A percentile compares a stretch with the other conserved stretches of the same genome.
Evolutionary conservation across 2,113 vertebrate species (phyloP).

Genomic region (western clawed frog (Xenopus tropicalis)): UCB_Xtro_10.0 CM004452.2:29977501-29978000

Average conservation of each 20-base stretch:
- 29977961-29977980: conserved; percentile 9
- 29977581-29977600: no score
- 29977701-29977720: no score
- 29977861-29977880: conserved; percentile 27
- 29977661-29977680: no score
- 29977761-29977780: conserved; percentile 12
- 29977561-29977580: no score
- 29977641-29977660: no score
- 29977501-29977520: no score
- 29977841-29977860: conserved; percentile 21
- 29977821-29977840: conserved; percentile 33
- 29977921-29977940: conserved; percentile 17
- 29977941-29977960: conserved; percentile 11
- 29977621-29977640: no score
- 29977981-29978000: not conserved
- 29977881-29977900: conserved; percentile 31
- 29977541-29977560: no score
- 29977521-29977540: no score
- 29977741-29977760: not conserved
- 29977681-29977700: no score
- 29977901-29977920: conserved; percentile 28
- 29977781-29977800: conserved; percentile 4
- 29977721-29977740: no score
- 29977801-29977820: conserved; percentile 24
- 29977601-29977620: no score